Percentiles rank a stretch among this genome's conserved stretches.
Evolutionary conservation across 2,113 vertebrate species (phyloP).

Genomic region (Arenaria interpres): DNA sequence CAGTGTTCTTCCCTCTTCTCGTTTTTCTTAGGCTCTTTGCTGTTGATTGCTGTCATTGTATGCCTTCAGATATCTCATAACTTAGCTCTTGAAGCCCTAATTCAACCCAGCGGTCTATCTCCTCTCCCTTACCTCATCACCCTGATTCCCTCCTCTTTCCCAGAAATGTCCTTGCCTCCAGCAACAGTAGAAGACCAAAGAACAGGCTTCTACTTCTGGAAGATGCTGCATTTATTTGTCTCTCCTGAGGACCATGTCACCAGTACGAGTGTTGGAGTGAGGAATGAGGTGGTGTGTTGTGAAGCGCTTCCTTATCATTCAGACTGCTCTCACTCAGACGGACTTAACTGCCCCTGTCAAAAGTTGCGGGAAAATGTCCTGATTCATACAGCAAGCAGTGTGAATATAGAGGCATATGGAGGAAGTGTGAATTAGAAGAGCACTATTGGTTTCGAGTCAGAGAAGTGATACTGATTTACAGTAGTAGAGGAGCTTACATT

Average conservation of each 20-base stretch:
- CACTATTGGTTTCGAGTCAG: not conserved
- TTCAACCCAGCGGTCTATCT: not conserved
- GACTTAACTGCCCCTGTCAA: not conserved
- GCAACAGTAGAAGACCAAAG: not conserved
- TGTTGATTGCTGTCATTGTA: not conserved
- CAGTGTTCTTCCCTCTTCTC: not conserved
- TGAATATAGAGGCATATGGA: not conserved
- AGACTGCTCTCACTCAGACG: not conserved
- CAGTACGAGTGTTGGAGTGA: fast-evolving
- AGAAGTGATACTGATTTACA: not conserved
- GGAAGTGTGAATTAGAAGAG: not conserved
- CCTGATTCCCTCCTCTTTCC: fast-evolving
- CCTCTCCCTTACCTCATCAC: not conserved
- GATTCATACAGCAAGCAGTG: not conserved
- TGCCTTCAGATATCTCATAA: not conserved
- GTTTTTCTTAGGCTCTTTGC: not conserved
- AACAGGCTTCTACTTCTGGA: not conserved
- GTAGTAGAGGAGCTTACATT: not conserved
- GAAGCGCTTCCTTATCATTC: not conserved
- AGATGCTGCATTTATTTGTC: not conserved
- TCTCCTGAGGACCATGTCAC: not conserved
- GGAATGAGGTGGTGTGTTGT: not conserved
- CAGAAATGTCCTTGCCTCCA: not conserved
- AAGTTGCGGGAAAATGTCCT: not conserved
- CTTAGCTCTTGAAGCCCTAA: not conserved